These are phyloP conservation scores for Melolontha melolontha DNA, from an alignment of 2,888 invertebrate species.

Conservation along the genomic window DNA sequence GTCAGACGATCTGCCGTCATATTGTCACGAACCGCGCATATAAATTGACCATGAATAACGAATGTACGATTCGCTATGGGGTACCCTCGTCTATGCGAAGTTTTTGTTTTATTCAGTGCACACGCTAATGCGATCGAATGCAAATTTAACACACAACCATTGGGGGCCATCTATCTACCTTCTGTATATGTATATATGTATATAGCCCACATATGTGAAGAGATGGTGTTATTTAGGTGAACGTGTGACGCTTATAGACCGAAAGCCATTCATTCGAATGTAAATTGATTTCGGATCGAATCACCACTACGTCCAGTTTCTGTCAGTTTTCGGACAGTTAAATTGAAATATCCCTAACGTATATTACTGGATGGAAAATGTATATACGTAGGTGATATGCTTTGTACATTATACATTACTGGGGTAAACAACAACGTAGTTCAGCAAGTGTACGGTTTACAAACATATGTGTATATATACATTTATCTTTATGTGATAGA, in stretches of 20 bases:
- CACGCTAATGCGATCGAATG: constrained; percentile 32
- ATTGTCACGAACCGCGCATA: constrained; percentile 31
- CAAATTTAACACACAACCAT: constrained; percentile 19
- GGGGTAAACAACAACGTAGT: constrained; percentile 20
- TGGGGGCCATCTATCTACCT: neutral
- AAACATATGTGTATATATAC: neutral
- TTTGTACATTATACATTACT: constrained; percentile 3
- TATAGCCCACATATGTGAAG: neutral
- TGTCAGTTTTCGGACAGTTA: constrained; percentile 35
- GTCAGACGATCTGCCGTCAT: constrained; percentile 5
- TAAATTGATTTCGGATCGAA: constrained; percentile 32
- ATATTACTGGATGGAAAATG: constrained; percentile 7
- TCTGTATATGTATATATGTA: constrained; percentile 2
- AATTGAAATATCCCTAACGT: constrained; percentile 29
- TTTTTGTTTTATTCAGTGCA: constrained; percentile 33
- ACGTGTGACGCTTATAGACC: constrained; percentile 18
- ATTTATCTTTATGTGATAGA: constrained; percentile 27
- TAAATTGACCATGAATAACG: constrained; percentile 35
- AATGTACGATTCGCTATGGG: constrained; percentile 22
- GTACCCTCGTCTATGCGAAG: neutral
- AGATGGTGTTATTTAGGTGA: constrained; percentile 1
- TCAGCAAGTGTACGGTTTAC: constrained; percentile 12
- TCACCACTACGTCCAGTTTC: constrained; percentile 29
- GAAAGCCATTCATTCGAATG: constrained; percentile 8
- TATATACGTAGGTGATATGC: constrained; percentile 4